A percentile compares a stretch with the other conserved stretches of the same genome.
These are phyloP conservation scores for Adoxophyes honmai DNA, from an alignment of 1,140 invertebrate species.

Conservation along the genomic window DNA sequence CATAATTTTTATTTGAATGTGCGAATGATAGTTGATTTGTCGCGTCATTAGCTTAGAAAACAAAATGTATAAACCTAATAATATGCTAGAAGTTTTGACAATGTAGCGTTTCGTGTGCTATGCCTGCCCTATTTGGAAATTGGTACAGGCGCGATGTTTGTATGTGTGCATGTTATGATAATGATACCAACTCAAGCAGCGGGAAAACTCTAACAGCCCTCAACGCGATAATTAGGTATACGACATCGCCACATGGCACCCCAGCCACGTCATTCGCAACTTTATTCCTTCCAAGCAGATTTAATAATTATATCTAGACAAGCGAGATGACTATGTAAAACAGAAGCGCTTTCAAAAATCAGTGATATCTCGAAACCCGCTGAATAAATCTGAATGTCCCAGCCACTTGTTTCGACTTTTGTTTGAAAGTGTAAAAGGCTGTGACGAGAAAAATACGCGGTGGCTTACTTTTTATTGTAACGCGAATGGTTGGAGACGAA, in stretches of 20 bases:
- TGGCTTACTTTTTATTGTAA: slow-evolving; percentile 40
- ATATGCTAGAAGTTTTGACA: too few relatives aligned
- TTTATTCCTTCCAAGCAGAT: background rate
- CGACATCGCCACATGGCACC: background rate
- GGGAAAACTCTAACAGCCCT: too few relatives aligned
- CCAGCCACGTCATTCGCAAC: background rate
- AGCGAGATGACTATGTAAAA: slow-evolving; percentile 6
- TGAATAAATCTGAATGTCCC: slow-evolving; percentile 21
- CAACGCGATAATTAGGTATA: too few relatives aligned
- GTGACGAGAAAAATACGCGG: slow-evolving; percentile 25
- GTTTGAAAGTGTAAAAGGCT: slow-evolving; percentile 27
- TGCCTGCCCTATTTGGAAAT: too few relatives aligned
- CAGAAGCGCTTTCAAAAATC: slow-evolving; percentile 9
- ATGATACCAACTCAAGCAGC: too few relatives aligned
- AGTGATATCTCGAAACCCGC: background rate
- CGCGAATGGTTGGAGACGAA: slow-evolving; percentile 27
- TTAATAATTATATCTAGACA: background rate
- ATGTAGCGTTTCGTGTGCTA: too few relatives aligned
- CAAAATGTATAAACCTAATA: too few relatives aligned
- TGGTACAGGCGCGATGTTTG: too few relatives aligned
- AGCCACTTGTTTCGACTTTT: slow-evolving; percentile 31
- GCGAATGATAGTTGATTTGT: too few relatives aligned
- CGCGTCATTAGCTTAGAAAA: too few relatives aligned
- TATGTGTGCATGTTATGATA: too few relatives aligned
- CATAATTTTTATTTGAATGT: too few relatives aligned